Base-by-base conservation (phyloP, 1,140 invertebrate genomes). In the Drosophila littoralis region DNA sequence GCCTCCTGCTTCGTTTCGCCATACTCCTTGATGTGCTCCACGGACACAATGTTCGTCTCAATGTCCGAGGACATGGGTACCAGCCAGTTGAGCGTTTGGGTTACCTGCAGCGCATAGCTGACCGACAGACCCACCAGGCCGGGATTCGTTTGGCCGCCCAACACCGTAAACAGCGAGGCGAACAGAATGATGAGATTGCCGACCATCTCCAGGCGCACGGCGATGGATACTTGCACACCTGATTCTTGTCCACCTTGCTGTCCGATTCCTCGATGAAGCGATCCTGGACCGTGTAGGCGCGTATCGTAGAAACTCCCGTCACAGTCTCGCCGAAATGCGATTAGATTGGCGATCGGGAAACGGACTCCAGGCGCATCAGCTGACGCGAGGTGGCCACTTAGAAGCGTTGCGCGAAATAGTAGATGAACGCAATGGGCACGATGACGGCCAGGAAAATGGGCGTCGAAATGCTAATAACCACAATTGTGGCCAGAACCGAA, bases 11-110 rank as follows among this genome's bases (percentile, higher is more conserved):
- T 93, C 0, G 97, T 97, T 92, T 98, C 97, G 1, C 96, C 95
- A 91, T 99, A 99, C 91, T 99, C 98, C 91, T 98, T 98, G 75
- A 99, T 98, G 92, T 98, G 95, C 93, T 99, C 98, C 1, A 99
- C 98, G 12, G 98, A 97, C 0, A 99, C 98, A 74, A 99, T 99
- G 91, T 99, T 99, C 0, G 98, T 98, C 93, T 99, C 98, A 33
- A 99, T 96, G 83, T 99, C 98, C 6, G 97, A 97, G 0, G 97
- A 97, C 98, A 99, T 99, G 69, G 98, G 94, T 7, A 99, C 98
- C 70, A 99, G 93, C 98, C 97, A 99, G 92, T 99, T 99, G 7
- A 99, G 93, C 1, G 97, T 98, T 94, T 98, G 97, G 1, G 98
- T 99, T 50, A 99, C 96, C 95, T 96, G 81, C 55, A 98, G 92